These are phyloP conservation scores for Anthopleura sola DNA, from an alignment of 64 coral and sea anemone genomes.

Conservation along the genomic window DNA sequence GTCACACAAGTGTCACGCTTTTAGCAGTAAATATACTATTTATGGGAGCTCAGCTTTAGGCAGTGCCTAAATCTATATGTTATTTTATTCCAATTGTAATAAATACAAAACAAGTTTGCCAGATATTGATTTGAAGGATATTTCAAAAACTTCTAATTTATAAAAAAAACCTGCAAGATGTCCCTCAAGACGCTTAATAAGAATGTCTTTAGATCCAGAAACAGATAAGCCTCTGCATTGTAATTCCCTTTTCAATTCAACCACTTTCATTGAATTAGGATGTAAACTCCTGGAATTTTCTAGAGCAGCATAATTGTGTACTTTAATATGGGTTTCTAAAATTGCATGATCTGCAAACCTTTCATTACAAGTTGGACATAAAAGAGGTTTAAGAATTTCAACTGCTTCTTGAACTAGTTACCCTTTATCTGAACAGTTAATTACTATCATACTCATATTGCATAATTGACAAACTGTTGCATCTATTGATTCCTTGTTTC, in stretches of 20 bases:
- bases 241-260: conserved; percentile 30
- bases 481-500: conserved; percentile 22
- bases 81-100: no score
- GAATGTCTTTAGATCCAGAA: conserved; percentile 27
- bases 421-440: conserved; percentile 34
- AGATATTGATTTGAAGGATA: no score
- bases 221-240: conserved; percentile 2
- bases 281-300: conserved; percentile 18
- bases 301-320: conserved; percentile 20
- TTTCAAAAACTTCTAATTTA: no score
- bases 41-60: no score
- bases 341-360: conserved; percentile 37
- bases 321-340: conserved; percentile 20
- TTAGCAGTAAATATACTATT: no score
- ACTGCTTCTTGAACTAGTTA: conserved; percentile 19
- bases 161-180: neutral
- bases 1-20: no score
- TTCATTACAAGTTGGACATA: conserved; percentile 15
- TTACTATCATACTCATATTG: conserved; percentile 21
- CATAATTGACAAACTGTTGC: conserved; percentile 20
- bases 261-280: conserved; percentile 22
- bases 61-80: no score
- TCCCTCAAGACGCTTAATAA: conserved; percentile 45
- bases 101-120: no score
- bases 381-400: conserved; percentile 38